Percentiles rank a stretch among this genome's conserved stretches.
Evolutionary conservation across 2,888 invertebrate species (phyloP).

Genomic region (Caenorhabditis sp.): DNA sequence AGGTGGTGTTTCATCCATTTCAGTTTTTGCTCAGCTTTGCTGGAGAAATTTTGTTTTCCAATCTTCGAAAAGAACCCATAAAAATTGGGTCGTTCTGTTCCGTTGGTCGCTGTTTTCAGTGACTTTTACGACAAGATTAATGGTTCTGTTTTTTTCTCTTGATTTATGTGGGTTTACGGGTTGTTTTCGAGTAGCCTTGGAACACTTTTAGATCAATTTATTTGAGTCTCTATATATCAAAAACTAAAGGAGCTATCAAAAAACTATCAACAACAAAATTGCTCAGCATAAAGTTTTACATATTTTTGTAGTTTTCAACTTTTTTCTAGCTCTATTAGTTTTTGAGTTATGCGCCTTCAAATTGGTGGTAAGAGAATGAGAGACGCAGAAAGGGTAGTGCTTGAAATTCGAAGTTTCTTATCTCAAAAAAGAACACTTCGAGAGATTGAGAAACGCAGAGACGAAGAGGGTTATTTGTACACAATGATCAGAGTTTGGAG

Average conservation of each 20-base stretch:
- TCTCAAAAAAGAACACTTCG: background rate
- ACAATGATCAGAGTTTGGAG: conserved; percentile 25
- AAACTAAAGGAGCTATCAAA: no score
- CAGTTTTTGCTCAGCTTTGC: no score
- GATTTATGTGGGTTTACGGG: background rate
- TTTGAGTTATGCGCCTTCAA: no score
- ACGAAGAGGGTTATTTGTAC: conserved; percentile 36
- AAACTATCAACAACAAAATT: no score
- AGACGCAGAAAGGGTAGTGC: no score
- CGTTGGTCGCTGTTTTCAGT: background rate
- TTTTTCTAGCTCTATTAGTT: no score
- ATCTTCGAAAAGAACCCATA: background rate
- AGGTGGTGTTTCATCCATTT: no score
- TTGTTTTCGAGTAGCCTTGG: background rate
- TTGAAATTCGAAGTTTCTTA: conserved; percentile 14
- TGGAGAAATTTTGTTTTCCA: no score
- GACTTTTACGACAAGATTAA: conserved; percentile 24
- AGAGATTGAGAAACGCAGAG: background rate
- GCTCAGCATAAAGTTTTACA: no score
- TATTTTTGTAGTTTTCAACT: background rate
- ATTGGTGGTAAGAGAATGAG: no score
- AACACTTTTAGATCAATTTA: background rate
- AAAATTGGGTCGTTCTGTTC: background rate
- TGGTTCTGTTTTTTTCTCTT: conserved; percentile 23
- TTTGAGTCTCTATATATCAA: no score